phyloP scores from a whole-genome alignment of 2,113 vertebrate genomes.

The Halcyon senegalensis region DNA sequence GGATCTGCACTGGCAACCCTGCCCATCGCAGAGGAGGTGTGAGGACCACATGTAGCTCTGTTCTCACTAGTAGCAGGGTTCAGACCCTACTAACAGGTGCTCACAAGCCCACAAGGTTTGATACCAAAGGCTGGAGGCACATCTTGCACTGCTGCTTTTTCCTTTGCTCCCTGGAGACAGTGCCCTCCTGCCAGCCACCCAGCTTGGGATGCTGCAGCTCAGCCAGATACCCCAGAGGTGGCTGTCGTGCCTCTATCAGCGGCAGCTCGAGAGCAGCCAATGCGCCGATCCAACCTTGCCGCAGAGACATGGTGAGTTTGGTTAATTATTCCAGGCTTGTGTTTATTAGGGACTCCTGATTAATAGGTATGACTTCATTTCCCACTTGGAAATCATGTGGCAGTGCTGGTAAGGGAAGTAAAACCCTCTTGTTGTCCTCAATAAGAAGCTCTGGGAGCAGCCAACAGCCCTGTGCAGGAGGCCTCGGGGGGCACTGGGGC shows the following conservation, averaged over 20 bases:
- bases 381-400: background rate
- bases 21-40: rapidly evolving
- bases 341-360: background rate
- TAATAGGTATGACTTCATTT: background rate
- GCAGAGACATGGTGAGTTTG: rapidly evolving
- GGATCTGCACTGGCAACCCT: background rate
- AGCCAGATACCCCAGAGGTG: background rate
- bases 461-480: rapidly evolving
- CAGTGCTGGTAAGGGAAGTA: background rate
- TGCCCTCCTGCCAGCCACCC: rapidly evolving
- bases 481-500: background rate
- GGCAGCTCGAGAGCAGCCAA: background rate
- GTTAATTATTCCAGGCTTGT: background rate
- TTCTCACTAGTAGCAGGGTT: background rate
- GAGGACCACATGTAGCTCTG: rapidly evolving
- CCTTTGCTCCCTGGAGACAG: rapidly evolving
- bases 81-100: rapidly evolving
- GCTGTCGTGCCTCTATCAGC: background rate
- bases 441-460: background rate
- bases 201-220: rapidly evolving
- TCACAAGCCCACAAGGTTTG: background rate
- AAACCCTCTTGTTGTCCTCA: background rate
- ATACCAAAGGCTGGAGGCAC: background rate
- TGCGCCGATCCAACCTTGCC: background rate
- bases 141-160: background rate